phyloP scores from a whole-genome alignment of 2,888 invertebrate species.

The Tetramorium bicarinatum region DNA sequence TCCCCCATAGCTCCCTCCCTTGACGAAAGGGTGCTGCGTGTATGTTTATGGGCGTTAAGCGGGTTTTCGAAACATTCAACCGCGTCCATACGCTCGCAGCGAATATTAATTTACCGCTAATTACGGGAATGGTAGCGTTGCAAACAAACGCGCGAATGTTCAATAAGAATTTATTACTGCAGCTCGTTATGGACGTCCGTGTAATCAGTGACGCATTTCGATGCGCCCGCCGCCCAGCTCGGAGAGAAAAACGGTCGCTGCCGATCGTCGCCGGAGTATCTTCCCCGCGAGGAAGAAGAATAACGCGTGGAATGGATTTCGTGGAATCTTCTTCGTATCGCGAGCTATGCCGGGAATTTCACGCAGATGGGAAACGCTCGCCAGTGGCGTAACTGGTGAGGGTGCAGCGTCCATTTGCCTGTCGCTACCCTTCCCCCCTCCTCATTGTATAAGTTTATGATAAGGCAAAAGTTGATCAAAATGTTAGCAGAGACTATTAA shows the following conservation, averaged over 20 bases:
- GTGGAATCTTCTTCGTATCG: constrained; percentile 60
- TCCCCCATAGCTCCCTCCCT: background rate
- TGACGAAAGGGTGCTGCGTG: constrained; percentile 38
- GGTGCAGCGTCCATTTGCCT: background rate
- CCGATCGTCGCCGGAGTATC: background rate
- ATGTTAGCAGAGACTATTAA: background rate
- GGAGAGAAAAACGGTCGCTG: background rate
- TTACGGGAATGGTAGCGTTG: constrained; percentile 49
- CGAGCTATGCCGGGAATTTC: constrained; percentile 59
- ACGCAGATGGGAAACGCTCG: constrained; percentile 46
- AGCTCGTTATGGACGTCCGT: background rate
- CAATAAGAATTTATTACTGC: constrained; percentile 52
- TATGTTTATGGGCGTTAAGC: constrained; percentile 60
- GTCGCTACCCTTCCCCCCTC: background rate
- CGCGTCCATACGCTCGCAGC: constrained; percentile 37
- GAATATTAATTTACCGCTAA: constrained; percentile 63
- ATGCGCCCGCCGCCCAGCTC: background rate
- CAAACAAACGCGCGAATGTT: constrained; percentile 34
- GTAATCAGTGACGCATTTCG: constrained; percentile 13
- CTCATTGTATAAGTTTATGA: background rate
- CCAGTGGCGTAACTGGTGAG: constrained; percentile 9
- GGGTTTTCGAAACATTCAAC: constrained; percentile 51
- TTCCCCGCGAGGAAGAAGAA: background rate
- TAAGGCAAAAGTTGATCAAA: constrained; percentile 1
- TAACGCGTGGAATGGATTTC: constrained; percentile 32